Evolutionary conservation across 2,113 vertebrate genomes (phyloP).

Genomic region (Turnix velox): DNA sequence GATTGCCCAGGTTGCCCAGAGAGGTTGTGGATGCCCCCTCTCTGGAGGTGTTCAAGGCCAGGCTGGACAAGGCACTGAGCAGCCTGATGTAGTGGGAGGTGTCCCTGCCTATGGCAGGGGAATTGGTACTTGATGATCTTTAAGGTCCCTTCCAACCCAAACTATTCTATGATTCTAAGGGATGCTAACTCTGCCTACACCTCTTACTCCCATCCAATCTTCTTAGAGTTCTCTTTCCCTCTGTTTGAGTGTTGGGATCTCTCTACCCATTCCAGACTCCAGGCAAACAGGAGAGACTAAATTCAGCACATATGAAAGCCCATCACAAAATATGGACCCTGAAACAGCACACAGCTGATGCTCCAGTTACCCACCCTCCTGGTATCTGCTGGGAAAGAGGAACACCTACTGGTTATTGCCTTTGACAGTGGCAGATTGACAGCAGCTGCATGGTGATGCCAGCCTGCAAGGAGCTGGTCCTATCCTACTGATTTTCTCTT

Average conservation of each 20-base stretch:
- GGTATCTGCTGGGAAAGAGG: background rate
- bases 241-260: background rate
- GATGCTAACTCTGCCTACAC: background rate
- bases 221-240: background rate
- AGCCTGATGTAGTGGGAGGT: too few relatives aligned
- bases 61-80: too few relatives aligned
- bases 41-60: too few relatives aligned
- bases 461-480: background rate
- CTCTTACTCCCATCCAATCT: background rate
- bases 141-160: too few relatives aligned
- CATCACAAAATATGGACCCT: background rate
- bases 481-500: background rate
- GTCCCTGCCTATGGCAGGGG: too few relatives aligned
- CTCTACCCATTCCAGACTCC: background rate
- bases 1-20: too few relatives aligned
- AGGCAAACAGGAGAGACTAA: background rate
- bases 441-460: background rate
- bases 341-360: background rate
- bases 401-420: background rate
- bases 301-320: background rate
- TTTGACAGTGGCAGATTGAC: too few relatives aligned
- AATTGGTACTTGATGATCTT: too few relatives aligned
- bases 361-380: background rate
- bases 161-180: too few relatives aligned
- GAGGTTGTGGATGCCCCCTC: too few relatives aligned